These are phyloP conservation scores for Callimorpha dominula DNA, from an alignment of 2,888 invertebrate species.

Conservation along the genomic window DNA sequence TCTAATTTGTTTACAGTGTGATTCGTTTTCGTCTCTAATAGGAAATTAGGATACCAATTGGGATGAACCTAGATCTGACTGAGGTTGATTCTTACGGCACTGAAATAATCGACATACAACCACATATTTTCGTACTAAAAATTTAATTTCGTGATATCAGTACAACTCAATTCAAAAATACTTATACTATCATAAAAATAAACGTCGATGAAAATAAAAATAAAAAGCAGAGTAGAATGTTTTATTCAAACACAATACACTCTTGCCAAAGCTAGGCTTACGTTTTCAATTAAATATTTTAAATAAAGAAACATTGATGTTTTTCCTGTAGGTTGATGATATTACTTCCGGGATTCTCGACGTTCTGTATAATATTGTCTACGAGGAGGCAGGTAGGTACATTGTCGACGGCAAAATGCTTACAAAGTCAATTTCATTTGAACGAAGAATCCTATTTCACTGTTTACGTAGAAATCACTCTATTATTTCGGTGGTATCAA, in stretches of 20 bases:
- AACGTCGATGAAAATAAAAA: not conserved
- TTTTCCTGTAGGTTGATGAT: conserved; percentile 39
- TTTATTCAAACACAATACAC: not conserved
- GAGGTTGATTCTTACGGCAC: too few relatives aligned
- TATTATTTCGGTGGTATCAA: conserved; percentile 47
- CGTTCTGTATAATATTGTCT: not conserved
- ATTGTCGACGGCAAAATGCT: conserved; percentile 37
- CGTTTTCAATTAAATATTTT: conserved; percentile 47
- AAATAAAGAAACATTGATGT: conserved; percentile 36
- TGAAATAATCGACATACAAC: too few relatives aligned
- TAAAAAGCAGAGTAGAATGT: not conserved
- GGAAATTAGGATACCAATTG: too few relatives aligned
- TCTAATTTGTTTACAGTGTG: too few relatives aligned
- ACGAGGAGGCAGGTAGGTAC: conserved; percentile 4
- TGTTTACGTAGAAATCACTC: conserved; percentile 50
- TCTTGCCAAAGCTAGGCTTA: conserved; percentile 32
- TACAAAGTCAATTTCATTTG: conserved; percentile 52
- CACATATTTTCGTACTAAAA: not conserved
- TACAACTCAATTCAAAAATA: not conserved
- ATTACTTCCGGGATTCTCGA: conserved; percentile 34
- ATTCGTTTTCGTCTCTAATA: too few relatives aligned
- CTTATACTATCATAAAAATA: not conserved
- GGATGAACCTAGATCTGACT: too few relatives aligned
- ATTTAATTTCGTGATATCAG: not conserved
- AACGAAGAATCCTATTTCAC: conserved; percentile 45